Conservation (phyloP, 2,113 vertebrate species). For the Strix uralensis region DNA sequence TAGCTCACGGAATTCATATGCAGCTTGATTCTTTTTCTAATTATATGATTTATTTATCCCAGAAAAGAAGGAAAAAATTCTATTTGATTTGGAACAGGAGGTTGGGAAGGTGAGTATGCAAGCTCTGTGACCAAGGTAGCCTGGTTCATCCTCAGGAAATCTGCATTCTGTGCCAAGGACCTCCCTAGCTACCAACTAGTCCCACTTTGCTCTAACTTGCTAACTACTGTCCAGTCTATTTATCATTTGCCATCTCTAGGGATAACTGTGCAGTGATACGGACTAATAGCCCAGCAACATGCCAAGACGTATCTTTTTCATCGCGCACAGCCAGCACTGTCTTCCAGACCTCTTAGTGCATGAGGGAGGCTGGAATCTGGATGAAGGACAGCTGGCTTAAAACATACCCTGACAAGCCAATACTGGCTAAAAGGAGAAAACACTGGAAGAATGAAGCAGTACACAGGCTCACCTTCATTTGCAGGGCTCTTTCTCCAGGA, state of each 20-base stretch:
- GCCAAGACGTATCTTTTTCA: constrained; percentile 50
- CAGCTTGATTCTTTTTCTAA: neutral
- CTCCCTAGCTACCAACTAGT: neutral
- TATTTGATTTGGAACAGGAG: constrained; percentile 6
- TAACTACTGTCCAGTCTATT: constrained; percentile 25
- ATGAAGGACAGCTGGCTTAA: constrained; percentile 50
- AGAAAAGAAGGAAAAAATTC: neutral
- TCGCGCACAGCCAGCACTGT: constrained; percentile 4
- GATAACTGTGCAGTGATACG: neutral
- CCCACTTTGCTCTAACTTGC: neutral
- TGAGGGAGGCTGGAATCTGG: constrained; percentile 41
- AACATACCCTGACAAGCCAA: neutral
- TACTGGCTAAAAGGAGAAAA: constrained; percentile 8
- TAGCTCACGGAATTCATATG: neutral
- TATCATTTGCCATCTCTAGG: neutral
- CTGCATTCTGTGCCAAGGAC: neutral
- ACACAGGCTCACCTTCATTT: neutral
- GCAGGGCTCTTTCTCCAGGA: neutral
- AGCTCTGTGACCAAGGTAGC: neutral
- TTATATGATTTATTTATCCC: neutral
- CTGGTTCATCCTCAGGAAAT: neutral
- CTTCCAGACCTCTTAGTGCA: constrained; percentile 54
- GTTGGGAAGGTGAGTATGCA: neutral
- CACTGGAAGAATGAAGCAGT: neutral
- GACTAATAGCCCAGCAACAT: constrained; percentile 17